Conservation (phyloP, 1,140 invertebrate genomes). For the Drosophila dunni region DNA sequence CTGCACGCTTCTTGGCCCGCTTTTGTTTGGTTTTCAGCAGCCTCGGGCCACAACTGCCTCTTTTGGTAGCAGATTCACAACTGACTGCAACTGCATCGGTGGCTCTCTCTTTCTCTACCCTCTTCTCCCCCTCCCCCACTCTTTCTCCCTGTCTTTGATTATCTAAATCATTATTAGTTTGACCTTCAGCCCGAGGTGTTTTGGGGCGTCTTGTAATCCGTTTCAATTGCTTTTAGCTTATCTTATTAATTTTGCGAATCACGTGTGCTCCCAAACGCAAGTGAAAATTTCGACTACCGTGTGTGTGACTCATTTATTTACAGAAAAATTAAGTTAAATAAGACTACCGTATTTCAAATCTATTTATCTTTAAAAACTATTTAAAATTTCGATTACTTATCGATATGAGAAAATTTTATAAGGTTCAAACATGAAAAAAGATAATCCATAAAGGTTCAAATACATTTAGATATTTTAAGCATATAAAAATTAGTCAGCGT, state of each 20-base stretch:
- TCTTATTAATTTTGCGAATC: slow-evolving; percentile 77
- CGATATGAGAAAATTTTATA: too few relatives aligned
- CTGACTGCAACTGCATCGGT: slow-evolving; percentile 24
- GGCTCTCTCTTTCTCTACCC: too few relatives aligned
- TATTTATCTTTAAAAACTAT: too few relatives aligned
- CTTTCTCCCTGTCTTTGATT: slow-evolving; percentile 45
- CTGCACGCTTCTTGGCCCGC: slow-evolving; percentile 9
- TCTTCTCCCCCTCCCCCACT: too few relatives aligned
- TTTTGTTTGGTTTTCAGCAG: slow-evolving; percentile 75
- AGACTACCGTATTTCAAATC: neutral
- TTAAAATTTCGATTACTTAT: too few relatives aligned
- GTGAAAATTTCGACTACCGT: slow-evolving; percentile 60
- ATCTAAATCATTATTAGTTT: slow-evolving; percentile 83
- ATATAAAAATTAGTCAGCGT: neutral
- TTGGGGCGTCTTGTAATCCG: slow-evolving; percentile 34
- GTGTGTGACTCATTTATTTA: slow-evolving; percentile 49
- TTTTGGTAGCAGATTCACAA: slow-evolving; percentile 54
- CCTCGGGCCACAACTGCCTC: slow-evolving; percentile 27
- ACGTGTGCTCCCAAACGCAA: slow-evolving; percentile 19
- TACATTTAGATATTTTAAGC: too few relatives aligned
- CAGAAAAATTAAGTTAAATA: neutral
- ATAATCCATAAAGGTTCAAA: too few relatives aligned
- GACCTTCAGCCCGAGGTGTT: slow-evolving; percentile 73
- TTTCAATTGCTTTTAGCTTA: slow-evolving; percentile 58
- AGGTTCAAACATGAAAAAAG: too few relatives aligned